Evolutionary conservation across 2,797 vertebrate species (phyloP), one percentile per base, ranked within the genome.

Genomic region (Rhincodon typus): DNA sequence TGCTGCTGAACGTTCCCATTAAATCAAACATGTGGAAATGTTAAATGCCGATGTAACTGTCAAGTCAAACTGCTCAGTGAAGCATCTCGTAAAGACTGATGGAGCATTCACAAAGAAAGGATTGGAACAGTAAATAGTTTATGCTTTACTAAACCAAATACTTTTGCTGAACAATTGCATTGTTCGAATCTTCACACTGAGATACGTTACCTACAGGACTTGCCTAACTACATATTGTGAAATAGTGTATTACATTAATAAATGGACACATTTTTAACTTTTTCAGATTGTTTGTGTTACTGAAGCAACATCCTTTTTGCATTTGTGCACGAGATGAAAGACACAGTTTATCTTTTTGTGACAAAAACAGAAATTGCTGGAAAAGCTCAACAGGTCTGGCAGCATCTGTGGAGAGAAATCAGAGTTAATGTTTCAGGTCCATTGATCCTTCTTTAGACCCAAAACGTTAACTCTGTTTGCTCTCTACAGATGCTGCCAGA

Each of bases 111-210:
- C 21, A 93, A 93, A 25, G 90, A 67, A 69, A 67, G 34, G 25
- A 90, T 12, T 93, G n/a, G n/a, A n/a, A 93, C 66, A 93, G 12
- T 69, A 93, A 93, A 69, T 42, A 93, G 21, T 23, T 69, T 38
- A 42, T 93, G 90, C n/a, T 93, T 84, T 91, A 62, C 57, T 67
- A 91, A 91, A 91, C 57, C 34, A 38, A 91, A 10, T 91, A 62
- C 57, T 19, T 91, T 91, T 93, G 62, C 62, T 93, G 62, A 69
- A 69, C 90, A 93, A 66, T 69, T 93, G 62, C 66, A 34, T 19
- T 90, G 27, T 30, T 19, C 42, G 66, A 15, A 66, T 34, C 27
- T 15, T 7, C 57, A 84, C 42, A 53, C 66, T 62, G 30, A n/a
- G 57, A n/a, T 90, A 21, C 21, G 30, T n/a, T 91, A n/a, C n/a